Percentiles rank a stretch among this genome's conserved stretches.
Evolutionary conservation across 2,797 vertebrate species (phyloP).

Genomic region (Clarias laeviceps): DNA sequence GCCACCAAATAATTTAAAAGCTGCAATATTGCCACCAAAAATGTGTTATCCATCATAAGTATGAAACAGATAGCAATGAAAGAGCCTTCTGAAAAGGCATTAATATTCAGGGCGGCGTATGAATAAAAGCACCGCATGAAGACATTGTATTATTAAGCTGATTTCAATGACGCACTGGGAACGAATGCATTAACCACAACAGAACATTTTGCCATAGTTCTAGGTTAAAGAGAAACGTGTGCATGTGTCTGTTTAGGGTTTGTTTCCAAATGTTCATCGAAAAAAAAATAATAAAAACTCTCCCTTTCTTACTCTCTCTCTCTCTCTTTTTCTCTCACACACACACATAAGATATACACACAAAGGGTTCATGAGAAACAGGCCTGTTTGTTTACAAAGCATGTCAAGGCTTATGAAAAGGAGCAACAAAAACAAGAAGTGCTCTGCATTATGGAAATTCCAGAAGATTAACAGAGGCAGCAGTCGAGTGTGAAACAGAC

Average conservation of each 20-base stretch:
- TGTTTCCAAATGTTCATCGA: slow-evolving; percentile 6
- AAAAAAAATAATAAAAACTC: neutral
- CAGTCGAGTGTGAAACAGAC: slow-evolving; percentile 56
- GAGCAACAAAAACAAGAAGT: slow-evolving; percentile 50
- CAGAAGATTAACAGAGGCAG: slow-evolving; percentile 60
- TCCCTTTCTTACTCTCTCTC: neutral
- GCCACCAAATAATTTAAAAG: slow-evolving; percentile 94
- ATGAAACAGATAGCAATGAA: slow-evolving; percentile 94
- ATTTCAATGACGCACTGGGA: slow-evolving; percentile 26
- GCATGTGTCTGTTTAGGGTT: slow-evolving; percentile 28
- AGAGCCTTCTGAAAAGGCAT: slow-evolving; percentile 82
- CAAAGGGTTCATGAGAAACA: slow-evolving; percentile 52
- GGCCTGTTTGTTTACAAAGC: slow-evolving; percentile 63
- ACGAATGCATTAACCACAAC: slow-evolving; percentile 26
- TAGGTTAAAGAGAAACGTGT: slow-evolving; percentile 25
- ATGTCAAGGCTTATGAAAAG: slow-evolving; percentile 47
- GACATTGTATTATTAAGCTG: slow-evolving; percentile 25
- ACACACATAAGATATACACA: slow-evolving; percentile 7
- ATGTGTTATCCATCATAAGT: slow-evolving; percentile 97
- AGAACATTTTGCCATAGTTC: slow-evolving; percentile 14
- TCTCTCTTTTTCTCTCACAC: neutral
- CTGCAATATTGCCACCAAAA: slow-evolving; percentile 87
- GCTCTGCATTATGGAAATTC: slow-evolving; percentile 67
- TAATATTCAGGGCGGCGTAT: slow-evolving; percentile 51
- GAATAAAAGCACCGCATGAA: slow-evolving; percentile 46